Conservation (phyloP, 2,888 invertebrate species). For the Nephrocerus scutellatus region DNA sequence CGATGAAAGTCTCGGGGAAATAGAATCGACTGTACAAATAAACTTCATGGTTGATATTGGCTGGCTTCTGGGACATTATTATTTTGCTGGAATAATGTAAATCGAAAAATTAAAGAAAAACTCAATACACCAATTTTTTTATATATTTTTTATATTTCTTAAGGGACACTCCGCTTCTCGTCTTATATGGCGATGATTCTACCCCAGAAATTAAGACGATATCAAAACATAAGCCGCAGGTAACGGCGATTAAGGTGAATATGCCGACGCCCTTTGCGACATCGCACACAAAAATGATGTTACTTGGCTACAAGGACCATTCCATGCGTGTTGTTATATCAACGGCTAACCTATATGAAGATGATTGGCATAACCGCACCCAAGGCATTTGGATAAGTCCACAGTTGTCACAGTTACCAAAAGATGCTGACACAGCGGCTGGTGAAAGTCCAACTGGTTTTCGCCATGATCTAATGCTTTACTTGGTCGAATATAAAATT, state of each 20-base stretch:
- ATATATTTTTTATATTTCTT: not conserved
- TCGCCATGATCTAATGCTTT: constrained; percentile 67
- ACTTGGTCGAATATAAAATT: constrained; percentile 67
- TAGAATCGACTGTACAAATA: constrained; percentile 73
- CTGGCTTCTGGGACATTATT: constrained; percentile 83
- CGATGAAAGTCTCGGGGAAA: constrained; percentile 66
- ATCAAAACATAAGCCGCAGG: constrained; percentile 56
- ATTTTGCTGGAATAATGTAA: constrained; percentile 65
- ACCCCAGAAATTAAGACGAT: constrained; percentile 55
- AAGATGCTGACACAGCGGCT: constrained; percentile 48
- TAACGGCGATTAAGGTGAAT: constrained; percentile 60
- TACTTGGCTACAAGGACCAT: constrained; percentile 73
- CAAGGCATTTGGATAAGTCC: constrained; percentile 95
- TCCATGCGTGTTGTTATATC: constrained; percentile 80
- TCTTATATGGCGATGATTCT: constrained; percentile 74
- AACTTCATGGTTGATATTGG: constrained; percentile 90
- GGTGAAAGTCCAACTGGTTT: constrained; percentile 83
- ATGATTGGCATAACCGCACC: constrained; percentile 91
- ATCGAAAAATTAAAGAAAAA: constrained; percentile 16
- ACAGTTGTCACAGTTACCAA: constrained; percentile 58
- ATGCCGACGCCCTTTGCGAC: constrained; percentile 76
- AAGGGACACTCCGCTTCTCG: constrained; percentile 63
- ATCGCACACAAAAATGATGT: constrained; percentile 88
- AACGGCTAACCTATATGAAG: constrained; percentile 84
- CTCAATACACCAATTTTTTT: not conserved